A percentile compares a stretch with the other conserved stretches of the same genome.
Conservation (phyloP, 1,140 invertebrate species). For the Drosophila setifemur region DNA sequence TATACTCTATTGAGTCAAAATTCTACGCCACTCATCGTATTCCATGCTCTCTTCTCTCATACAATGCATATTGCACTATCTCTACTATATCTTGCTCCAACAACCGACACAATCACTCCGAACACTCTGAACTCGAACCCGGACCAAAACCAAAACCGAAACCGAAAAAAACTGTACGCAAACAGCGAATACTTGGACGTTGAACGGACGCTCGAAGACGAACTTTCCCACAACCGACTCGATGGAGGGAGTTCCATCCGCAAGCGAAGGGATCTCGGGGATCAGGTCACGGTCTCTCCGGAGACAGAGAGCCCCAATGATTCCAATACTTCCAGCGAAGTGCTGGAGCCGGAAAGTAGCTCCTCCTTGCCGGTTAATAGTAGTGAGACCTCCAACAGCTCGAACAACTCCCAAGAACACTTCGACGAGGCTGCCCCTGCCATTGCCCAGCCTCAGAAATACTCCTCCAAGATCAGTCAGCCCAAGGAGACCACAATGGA, state of each 20-base stretch:
- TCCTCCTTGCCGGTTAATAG: background rate
- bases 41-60: conserved; percentile 68
- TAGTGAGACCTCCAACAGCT: conserved; percentile 27
- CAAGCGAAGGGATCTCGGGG: conserved; percentile 46
- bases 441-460: conserved; percentile 20
- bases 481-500: conserved; percentile 1
- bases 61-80: conserved; percentile 66
- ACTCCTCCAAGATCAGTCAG: conserved; percentile 54
- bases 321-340: conserved; percentile 46
- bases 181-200: conserved; percentile 61
- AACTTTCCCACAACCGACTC: conserved; percentile 67
- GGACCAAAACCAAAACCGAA: background rate
- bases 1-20: conserved; percentile 41
- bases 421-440: conserved; percentile 4
- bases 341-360: conserved; percentile 23
- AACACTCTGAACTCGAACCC: background rate
- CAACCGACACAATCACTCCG: conserved; percentile 31
- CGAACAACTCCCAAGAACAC: conserved; percentile 44
- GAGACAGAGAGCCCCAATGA: conserved; percentile 13
- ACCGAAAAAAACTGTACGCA: conserved; percentile 70
- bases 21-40: conserved; percentile 64
- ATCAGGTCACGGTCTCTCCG: background rate
- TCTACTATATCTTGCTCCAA: conserved; percentile 62
- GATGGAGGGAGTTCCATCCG: conserved; percentile 25
- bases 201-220: conserved; percentile 40